Evolutionary conservation across 2,113 vertebrate genomes (phyloP), one percentile per base, ranked within the genome.

Genomic region (Oophaga pumilio): DNA sequence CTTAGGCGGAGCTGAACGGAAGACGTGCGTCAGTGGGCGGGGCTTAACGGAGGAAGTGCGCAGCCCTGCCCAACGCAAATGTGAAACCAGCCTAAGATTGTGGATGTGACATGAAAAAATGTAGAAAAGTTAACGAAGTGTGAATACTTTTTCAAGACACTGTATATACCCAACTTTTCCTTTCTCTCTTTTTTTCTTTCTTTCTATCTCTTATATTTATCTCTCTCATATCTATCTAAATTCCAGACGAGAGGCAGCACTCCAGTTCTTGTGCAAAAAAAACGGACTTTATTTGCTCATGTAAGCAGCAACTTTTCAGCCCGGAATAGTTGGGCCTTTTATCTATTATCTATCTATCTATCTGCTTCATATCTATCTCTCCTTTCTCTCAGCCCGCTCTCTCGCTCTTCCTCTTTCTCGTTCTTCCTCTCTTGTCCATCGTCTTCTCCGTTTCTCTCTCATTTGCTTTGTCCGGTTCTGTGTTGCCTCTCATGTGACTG

Each of bases 401-500:
- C 66, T 69, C 13, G 13, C 8, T 20, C 6, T 24, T 8, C 43
- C 28, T 20, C 6, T 24, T 8, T 43, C 28, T 43, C 69, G 8
- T 2, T 9, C 6, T 17, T 8, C 17, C 18, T 74, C 11, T 7
- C 13, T 13, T 56, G 9, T 56, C 53, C 53, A 9, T 56, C 53
- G 8, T 13, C 12, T 13, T 1, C 6, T 0, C 62, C 85, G n/a
- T 84, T 20, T 81, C 89, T 90, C 84, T 89, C 92, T 68, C n/a
- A 14, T 14, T 86, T 50, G 49, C 89, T 88, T 84, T 93, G 60
- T 85, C 76, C 59, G 15, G 82, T 88, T 78, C 82, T 56, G 26
- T 81, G 24, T 73, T 74, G 22, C 85, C 77, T 87, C 87, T 76
- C 28, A 52, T 83, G 79, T 83, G 49, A 66, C 69, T 62, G 86